Conservation (phyloP, 1,140 invertebrate genomes). For the Brachionus calyciflorus region DNA sequence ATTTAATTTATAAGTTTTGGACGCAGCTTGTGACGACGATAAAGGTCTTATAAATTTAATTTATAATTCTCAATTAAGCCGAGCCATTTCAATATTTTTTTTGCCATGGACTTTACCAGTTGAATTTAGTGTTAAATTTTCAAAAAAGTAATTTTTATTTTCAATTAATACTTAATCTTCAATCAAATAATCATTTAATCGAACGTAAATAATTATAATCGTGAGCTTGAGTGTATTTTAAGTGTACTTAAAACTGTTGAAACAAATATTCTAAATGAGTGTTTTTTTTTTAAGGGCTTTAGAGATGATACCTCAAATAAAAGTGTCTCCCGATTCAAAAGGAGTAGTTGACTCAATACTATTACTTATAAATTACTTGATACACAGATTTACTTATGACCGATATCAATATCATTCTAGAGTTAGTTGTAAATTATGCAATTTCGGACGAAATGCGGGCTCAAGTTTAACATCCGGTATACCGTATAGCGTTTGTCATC, state of each 20-base stretch:
- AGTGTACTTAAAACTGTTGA: no score
- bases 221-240: no score
- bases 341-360: constrained; percentile 24
- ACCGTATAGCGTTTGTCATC: background rate
- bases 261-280: no score
- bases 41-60: constrained; percentile 34
- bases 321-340: constrained; percentile 8
- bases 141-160: constrained; percentile 1
- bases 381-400: constrained; percentile 45
- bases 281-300: background rate
- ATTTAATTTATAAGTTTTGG: background rate
- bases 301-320: constrained; percentile 23
- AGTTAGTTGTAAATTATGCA: constrained; percentile 26
- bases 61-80: constrained; percentile 42
- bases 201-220: no score
- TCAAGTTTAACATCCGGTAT: background rate
- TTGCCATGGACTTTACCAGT: constrained; percentile 37
- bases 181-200: background rate
- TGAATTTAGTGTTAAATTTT: constrained; percentile 38
- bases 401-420: constrained; percentile 35
- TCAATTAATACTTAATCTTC: background rate
- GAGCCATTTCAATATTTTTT: constrained; percentile 37
- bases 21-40: constrained; percentile 40
- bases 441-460: background rate
- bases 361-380: constrained; percentile 26